Base-by-base conservation (phyloP, 2,113 vertebrate genomes). In the Heliornis fulica region DNA sequence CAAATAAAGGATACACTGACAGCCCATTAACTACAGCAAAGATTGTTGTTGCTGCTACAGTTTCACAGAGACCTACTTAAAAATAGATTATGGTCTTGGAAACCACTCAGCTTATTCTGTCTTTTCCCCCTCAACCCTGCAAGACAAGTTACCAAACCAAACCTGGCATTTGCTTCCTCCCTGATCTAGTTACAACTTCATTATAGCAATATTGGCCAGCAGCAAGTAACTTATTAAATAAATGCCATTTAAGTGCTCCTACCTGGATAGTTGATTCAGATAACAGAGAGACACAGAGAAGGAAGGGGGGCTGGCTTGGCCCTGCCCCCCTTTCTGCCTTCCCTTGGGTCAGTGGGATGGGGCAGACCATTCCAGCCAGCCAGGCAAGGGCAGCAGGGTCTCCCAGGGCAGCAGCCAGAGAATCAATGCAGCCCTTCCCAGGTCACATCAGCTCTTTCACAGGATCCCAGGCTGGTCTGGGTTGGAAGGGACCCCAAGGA, bases 181-280 rank as follows among this genome's bases (percentile, higher is more conserved):
- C 74, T 89, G 96, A 97, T 98, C 91, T 96, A 97, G 97, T 97
- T 97, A 96, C 87, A 88, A 97, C 96, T 97, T 98, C 95, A 98
- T 98, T 98, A 97, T 75, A 92, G 79, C 89, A 95, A 94, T 96
- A 97, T 97, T 94, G 97, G 93, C 93, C 93, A 96, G 94, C 95
- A 94, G 89, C 70, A 95, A 96, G 93, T 85, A 95, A 96, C 94
- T 96, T 97, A 98, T 97, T 88, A 97, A 97, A 97, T 98, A 96
- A 97, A 97, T 97, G 95, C 90, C 94, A 97, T 95, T 97, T 97
- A 96, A 91, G 96, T 72, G 43, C 72, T 96, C 94, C 94, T 96
- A 90, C 88, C 89, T 92, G 89, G 84, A 76, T 77, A 83, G 69
- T 26, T 90, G 57, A 86, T 83, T 90, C 83, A 66, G 60, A 77